phyloP scores from a whole-genome alignment of 2,797 vertebrate species.

The Acrossocheilus fasciatus region DNA sequence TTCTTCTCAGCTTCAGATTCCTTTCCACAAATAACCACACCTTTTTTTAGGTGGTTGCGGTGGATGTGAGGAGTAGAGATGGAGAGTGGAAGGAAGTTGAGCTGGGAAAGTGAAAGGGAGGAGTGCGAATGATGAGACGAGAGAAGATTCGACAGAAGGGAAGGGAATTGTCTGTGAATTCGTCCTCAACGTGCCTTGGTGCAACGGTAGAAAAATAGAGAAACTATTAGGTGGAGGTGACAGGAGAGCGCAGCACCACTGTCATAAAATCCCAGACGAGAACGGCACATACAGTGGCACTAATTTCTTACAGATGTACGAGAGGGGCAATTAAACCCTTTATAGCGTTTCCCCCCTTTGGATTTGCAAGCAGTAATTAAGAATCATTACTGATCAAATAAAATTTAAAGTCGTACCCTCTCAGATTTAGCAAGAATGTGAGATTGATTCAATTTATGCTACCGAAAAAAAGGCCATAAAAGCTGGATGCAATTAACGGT shows the following conservation, averaged over 20 bases:
- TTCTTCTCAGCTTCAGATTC: slow-evolving; percentile 36
- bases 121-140: not conserved
- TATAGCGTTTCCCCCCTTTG: slow-evolving; percentile 73
- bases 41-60: slow-evolving; percentile 55
- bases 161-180: slow-evolving; percentile 43
- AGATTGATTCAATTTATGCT: slow-evolving; percentile 70
- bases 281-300: slow-evolving; percentile 62
- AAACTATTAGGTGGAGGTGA: slow-evolving; percentile 70
- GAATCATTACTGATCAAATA: slow-evolving; percentile 84
- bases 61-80: slow-evolving; percentile 55
- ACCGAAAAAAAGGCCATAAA: slow-evolving; percentile 68
- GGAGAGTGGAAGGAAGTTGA: slow-evolving; percentile 58
- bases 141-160: slow-evolving; percentile 52
- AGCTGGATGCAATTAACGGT: slow-evolving; percentile 64
- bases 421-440: slow-evolving; percentile 66
- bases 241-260: slow-evolving; percentile 12
- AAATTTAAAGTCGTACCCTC: slow-evolving; percentile 77
- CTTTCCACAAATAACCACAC: slow-evolving; percentile 27
- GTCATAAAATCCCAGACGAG: slow-evolving; percentile 47
- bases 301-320: slow-evolving; percentile 74
- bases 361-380: slow-evolving; percentile 80
- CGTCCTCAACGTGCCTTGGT: slow-evolving; percentile 66
- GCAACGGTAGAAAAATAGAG: slow-evolving; percentile 65
- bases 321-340: slow-evolving; percentile 78
- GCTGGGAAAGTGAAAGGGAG: slow-evolving; percentile 63